Conservation (phyloP, 2,797 vertebrate species). For the Echeneis naucrates region DNA sequence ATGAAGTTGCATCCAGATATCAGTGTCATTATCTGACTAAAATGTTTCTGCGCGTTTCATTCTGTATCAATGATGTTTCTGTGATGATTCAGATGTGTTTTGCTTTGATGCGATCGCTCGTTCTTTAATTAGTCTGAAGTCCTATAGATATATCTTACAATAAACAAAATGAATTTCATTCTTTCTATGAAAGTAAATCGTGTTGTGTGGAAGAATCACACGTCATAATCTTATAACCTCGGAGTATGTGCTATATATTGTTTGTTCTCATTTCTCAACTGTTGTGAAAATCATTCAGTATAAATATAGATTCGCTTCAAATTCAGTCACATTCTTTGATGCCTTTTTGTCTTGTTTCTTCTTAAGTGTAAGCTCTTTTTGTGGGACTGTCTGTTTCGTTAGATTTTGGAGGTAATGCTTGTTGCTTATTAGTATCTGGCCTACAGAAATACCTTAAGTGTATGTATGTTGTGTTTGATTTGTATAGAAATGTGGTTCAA, state of each 20-base stretch:
- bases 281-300: slow-evolving; percentile 61
- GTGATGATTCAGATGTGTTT: slow-evolving; percentile 46
- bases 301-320: slow-evolving; percentile 54
- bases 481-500: slow-evolving; percentile 76
- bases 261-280: slow-evolving; percentile 55
- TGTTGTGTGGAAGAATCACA: slow-evolving; percentile 86
- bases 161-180: slow-evolving; percentile 87
- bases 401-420: slow-evolving; percentile 69
- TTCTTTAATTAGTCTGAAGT: slow-evolving; percentile 72
- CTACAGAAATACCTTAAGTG: slow-evolving; percentile 73
- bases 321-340: slow-evolving; percentile 60
- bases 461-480: slow-evolving; percentile 80
- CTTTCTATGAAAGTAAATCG: slow-evolving; percentile 98
- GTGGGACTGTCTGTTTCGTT: slow-evolving; percentile 53
- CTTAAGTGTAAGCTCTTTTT: slow-evolving; percentile 51
- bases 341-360: slow-evolving; percentile 71
- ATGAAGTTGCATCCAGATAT: slow-evolving; percentile 13
- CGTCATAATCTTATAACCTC: slow-evolving; percentile 72
- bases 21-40: slow-evolving; percentile 22
- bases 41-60: slow-evolving; percentile 33
- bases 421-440: slow-evolving; percentile 73
- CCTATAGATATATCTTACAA: slow-evolving; percentile 66
- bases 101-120: slow-evolving; percentile 57
- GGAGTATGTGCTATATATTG: slow-evolving; percentile 55
- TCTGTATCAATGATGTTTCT: slow-evolving; percentile 47